A percentile compares a stretch with the other conserved stretches of the same genome.
These are phyloP conservation scores for Passer montanus DNA, from an alignment of 2,113 vertebrate species.

Conservation along the genomic window DNA sequence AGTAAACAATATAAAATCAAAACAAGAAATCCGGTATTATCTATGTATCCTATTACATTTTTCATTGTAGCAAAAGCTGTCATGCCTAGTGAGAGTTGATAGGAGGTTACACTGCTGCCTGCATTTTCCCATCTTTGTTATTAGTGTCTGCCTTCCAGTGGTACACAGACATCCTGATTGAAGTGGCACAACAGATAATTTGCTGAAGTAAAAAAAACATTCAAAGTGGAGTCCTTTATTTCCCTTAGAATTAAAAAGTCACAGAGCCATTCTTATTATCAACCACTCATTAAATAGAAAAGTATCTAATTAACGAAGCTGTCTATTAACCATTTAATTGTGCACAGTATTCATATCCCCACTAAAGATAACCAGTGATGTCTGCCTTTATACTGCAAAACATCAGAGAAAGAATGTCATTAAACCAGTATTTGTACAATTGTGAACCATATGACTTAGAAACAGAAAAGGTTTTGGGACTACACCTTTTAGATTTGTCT, in stretches of 20 bases:
- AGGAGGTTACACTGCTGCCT: not conserved
- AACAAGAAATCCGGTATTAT: not conserved
- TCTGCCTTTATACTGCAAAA: not conserved
- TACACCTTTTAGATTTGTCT: not conserved
- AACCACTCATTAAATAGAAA: not conserved
- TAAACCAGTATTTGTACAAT: not conserved
- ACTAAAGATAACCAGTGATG: not conserved
- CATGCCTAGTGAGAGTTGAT: not conserved
- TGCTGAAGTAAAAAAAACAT: not conserved
- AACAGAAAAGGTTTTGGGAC: not conserved
- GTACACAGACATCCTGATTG: not conserved
- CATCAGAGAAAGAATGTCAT: not conserved
- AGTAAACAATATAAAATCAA: constrained; percentile 17
- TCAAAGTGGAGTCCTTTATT: not conserved
- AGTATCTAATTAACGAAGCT: not conserved
- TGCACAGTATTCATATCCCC: not conserved
- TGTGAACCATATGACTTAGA: not conserved
- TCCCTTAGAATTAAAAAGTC: not conserved
- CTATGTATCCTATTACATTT: not conserved
- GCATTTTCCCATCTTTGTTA: not conserved
- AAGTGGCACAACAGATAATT: not conserved
- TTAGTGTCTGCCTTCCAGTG: not conserved
- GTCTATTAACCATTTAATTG: not conserved
- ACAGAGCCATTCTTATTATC: not conserved
- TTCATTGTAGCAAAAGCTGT: not conserved